phyloP scores from a whole-genome alignment of 2,888 invertebrate species.

The Molanna angustata region DNA sequence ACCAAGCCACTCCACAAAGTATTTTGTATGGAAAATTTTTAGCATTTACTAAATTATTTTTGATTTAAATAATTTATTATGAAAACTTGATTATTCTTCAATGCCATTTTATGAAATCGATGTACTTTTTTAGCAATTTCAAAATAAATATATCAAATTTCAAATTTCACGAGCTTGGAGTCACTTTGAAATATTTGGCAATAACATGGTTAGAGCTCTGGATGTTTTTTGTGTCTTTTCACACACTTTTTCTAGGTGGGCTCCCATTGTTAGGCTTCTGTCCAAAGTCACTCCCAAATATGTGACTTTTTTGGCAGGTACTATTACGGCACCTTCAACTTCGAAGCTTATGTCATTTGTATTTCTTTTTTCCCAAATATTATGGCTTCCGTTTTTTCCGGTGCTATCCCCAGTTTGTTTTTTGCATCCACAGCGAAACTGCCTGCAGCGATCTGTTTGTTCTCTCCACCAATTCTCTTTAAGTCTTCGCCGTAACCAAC shows the following conservation, averaged over 20 bases:
- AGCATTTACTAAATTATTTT: no score
- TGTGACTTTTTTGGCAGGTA: neutral
- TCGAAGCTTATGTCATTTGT: neutral
- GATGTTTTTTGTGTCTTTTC: slow-evolving; percentile 4
- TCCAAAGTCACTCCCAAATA: slow-evolving; percentile 1
- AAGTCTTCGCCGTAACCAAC: neutral
- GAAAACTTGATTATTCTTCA: no score
- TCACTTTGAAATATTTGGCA: no score
- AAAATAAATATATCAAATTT: no score
- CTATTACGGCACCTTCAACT: neutral
- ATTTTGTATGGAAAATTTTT: no score
- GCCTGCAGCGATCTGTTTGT: neutral
- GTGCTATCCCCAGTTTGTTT: neutral
- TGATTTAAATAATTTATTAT: no score
- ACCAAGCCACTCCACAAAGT: no score
- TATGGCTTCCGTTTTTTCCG: slow-evolving; percentile 1
- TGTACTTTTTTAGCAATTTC: no score
- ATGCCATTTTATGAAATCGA: no score
- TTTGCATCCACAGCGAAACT: neutral
- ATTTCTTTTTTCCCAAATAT: neutral
- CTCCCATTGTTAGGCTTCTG: neutral
- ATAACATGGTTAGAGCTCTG: neutral
- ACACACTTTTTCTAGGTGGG: neutral
- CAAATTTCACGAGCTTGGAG: no score
- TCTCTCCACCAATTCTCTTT: neutral